Base-by-base conservation (phyloP, 64 coral and sea anemone species). In the Catalaphyllia jardinei region DNA sequence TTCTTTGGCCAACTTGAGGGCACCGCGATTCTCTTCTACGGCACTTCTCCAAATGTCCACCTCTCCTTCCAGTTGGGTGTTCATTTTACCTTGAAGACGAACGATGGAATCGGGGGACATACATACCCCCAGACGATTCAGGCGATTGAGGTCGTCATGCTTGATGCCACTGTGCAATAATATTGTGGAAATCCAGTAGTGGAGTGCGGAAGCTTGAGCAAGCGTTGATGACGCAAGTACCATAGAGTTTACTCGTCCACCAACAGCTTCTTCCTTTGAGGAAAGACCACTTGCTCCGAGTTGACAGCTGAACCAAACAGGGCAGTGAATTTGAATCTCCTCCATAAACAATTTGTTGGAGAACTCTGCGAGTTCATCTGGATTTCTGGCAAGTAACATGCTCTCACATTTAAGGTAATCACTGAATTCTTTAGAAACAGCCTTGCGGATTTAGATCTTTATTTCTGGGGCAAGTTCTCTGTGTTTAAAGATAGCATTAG, bases 101-200 rank as follows among this genome's bases (percentile, higher is more conserved):
- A 86, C 33, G 17, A 73, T 73, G 4, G 62, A 33, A 55, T 72
- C 39, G 17, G 83, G 67, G 4, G 83, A 86, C 83, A 86, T 86
- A 14, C 62, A 71, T 17, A 73, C 22, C 73, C 83, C 83, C 24
- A 73, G 54, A 19, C 67, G 64, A 69, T 86, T 86, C 20, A 86
- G 39, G 11, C 65, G 83, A 3, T 15, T 67, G 35, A 84, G 38
- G 42, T 86, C 83, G 20, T 86, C 65, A 19, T 86, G 46, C 19
- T 72, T 67, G 5, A 72, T 35, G 22, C 83, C 83, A 24, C 83
- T 86, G 67, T 83, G 80, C 15, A 86, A 86, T 71, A 86, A 71
- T 33, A 86, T 67, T 0, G 83, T 86, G 1, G 83, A 72, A 71
- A 86, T 42, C 18, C 83, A 13, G 67, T 86, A 86, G 10, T 86